Base-by-base conservation (phyloP, 1,140 invertebrate genomes). In the Drosophila sp. region DNA sequence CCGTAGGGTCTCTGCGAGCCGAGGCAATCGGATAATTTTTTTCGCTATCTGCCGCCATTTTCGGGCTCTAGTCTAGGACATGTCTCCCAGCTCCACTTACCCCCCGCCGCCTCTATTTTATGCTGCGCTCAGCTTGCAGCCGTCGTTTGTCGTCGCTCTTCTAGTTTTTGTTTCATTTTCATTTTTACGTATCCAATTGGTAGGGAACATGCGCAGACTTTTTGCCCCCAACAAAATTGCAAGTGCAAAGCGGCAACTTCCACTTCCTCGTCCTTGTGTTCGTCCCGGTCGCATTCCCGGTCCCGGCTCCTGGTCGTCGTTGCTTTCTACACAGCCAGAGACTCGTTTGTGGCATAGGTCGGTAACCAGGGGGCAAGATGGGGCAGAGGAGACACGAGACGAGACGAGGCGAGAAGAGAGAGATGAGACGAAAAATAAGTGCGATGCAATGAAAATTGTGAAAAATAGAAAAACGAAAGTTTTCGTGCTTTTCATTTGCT, bases 381-480 rank as follows among this genome's bases (percentile, higher is more conserved):
- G n/a, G n/a, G n/a, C n/a, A n/a, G n/a, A n/a, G 16, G 32, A 6
- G n/a, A n/a, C 4, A 1, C 1, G 21, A 21, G 21, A 21, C 3
- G 11, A 4, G 2, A 32, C 6, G 8, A 27, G 7, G 3, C 6
- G 14, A 62, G 51, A 43, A 21, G 59, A 41, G 32, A 40, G 32
- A 53, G 13, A 27, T 9, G 46, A 32, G 46, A 32, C 38, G n/a
- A 53, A 72, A 84, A 80, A 84, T 77, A 82, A 90, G 81, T 84
- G 82, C 81, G 87, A 74, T 80, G 89, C 73, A 80, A 82, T 82
- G 79, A 77, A 87, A 80, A 90, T 83, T 89, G 83, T 65, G 81
- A 90, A 90, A 87, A 90, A 90, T 87, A 86, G 82, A 90, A 87
- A 87, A 90, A 90, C 72, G 72, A 82, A 81, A 90, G 75, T 87